Evolutionary conservation across 2,888 invertebrate species (phyloP), one percentile per base, ranked within the genome.

Genomic region (Leptinotarsa haldemani): DNA sequence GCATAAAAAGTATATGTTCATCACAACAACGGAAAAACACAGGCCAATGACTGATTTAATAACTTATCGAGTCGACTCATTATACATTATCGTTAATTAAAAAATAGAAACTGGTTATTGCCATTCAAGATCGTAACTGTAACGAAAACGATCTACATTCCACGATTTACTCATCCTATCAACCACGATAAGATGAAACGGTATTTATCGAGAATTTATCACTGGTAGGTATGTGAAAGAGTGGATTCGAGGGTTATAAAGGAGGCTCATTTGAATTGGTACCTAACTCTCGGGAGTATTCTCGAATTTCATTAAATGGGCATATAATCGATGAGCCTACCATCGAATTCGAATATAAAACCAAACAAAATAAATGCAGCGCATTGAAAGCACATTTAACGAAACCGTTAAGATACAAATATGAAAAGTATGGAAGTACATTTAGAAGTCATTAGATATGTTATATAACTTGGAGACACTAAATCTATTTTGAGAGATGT

Each of bases 31-130:
- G 20, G 22, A 25, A 56, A 56, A 56, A 56, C 56, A 56, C 56
- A 56, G 56, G 56, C 56, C 56, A 56, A 22, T 22, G 56, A 56
- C 56, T 56, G 56, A 22, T 25, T 56, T 22, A 20, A 56, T 50
- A 50, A n/a, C n/a, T 56, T 56, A 56, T 56, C 20, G 4, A 56
- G 56, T 20, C 56, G 4, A 56, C 56, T 56, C 22, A 56, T 56
- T 25, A 56, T 4, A 56, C 12, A 13, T 56, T 56, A 56, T 56
- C 15, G 15, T 56, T 56, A 15, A 56, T 56, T 16, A 15, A 22
- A 56, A 20, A 13, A 56, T 25, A 56, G 4, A 15, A 56, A 56
- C 56, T 13, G 56, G 56, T 56, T 56, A 56, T 56, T 56, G 12
- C 25, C 15, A 22, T 56, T 22, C 56, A 22, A 15, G 22, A 56